Evolutionary conservation across 2,888 invertebrate genomes (phyloP).

Genomic region (Zygaena filipendulae): DNA sequence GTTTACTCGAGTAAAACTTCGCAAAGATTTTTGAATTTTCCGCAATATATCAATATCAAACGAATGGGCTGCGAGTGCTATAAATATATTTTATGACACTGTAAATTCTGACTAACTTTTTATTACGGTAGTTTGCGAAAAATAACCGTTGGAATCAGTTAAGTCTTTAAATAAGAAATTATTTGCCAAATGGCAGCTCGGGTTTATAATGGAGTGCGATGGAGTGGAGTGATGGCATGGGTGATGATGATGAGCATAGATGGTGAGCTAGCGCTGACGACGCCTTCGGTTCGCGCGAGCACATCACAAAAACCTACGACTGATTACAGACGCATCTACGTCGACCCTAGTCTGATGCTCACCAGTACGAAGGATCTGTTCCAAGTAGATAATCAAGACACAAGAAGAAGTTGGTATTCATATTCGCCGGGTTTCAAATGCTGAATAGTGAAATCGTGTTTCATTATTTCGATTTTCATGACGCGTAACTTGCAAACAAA

Average conservation of each 20-base stretch:
- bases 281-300: conserved; percentile 17
- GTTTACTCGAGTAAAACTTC: too few relatives aligned
- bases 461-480: too few relatives aligned
- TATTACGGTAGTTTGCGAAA: neutral
- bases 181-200: conserved; percentile 6
- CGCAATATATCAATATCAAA: too few relatives aligned
- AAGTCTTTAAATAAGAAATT: conserved; percentile 15
- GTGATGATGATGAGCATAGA: too few relatives aligned
- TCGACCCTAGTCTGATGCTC: conserved; percentile 12
- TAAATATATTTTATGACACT: neutral
- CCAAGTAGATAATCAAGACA: conserved; percentile 6
- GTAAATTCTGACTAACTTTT: conserved; percentile 1
- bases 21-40: too few relatives aligned
- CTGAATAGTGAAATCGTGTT: too few relatives aligned
- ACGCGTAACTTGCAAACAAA: too few relatives aligned
- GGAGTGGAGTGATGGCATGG: too few relatives aligned
- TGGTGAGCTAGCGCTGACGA: conserved; percentile 20
- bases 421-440: too few relatives aligned
- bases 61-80: too few relatives aligned
- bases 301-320: conserved; percentile 25
- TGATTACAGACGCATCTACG: conserved; percentile 19
- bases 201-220: too few relatives aligned
- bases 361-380: conserved; percentile 20
- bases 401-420: conserved; percentile 22
- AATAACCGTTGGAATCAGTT: conserved; percentile 12